A percentile compares a stretch with the other conserved stretches of the same genome.
phyloP scores from a whole-genome alignment of 2,113 vertebrate genomes.

The Ailuropoda melanoleuca region DNA sequence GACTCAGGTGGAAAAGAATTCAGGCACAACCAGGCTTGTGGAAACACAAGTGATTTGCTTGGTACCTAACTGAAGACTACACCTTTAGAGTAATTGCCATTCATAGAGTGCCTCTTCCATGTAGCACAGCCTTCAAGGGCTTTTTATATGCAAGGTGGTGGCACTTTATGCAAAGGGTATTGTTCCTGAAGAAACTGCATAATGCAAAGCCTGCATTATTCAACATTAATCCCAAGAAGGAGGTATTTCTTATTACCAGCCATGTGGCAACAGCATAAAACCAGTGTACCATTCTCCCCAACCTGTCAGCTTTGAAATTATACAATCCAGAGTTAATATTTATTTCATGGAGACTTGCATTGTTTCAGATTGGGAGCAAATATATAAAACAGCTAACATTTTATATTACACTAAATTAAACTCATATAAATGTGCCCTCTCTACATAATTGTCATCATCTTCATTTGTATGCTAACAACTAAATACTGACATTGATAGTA shows the following conservation, averaged over 20 bases:
- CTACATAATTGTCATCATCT: background rate
- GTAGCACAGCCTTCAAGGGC: background rate
- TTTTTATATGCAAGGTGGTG: background rate
- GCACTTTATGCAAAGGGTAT: background rate
- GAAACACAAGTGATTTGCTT: background rate
- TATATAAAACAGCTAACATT: conserved; percentile 15
- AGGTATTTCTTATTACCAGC: background rate
- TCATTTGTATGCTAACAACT: background rate
- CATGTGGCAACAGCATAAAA: background rate
- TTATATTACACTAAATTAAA: conserved; percentile 26
- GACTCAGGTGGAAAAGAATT: background rate
- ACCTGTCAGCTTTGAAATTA: conserved; percentile 34
- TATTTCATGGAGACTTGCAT: background rate
- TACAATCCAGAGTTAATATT: background rate
- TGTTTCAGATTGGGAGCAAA: conserved; percentile 30
- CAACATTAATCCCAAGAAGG: conserved; percentile 3
- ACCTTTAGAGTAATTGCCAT: background rate
- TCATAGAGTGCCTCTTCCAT: background rate
- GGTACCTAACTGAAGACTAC: background rate
- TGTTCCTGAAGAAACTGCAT: conserved; percentile 9
- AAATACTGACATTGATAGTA: background rate
- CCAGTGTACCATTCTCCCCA: background rate
- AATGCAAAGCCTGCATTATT: background rate
- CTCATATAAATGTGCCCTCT: background rate
- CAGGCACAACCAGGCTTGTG: background rate